phyloP scores from a whole-genome alignment of 2,797 vertebrate species.

The Acanthornis magna region DNA sequence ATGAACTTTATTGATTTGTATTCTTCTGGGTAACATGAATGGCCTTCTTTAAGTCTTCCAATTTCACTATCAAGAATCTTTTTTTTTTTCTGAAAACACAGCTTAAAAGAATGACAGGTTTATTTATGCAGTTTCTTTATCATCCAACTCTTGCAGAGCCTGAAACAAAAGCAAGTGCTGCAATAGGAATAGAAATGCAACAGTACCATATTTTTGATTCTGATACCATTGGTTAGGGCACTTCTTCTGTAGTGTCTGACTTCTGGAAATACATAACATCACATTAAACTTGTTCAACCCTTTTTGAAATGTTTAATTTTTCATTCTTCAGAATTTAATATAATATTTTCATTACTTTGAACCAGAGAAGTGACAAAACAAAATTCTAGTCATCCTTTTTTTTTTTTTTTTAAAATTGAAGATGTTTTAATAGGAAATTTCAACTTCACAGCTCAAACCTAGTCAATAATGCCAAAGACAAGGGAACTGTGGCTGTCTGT shows the following conservation, averaged over 20 bases:
- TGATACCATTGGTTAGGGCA: not conserved
- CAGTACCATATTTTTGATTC: not conserved
- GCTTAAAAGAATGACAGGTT: conserved; percentile 46
- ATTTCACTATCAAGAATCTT: conserved; percentile 66
- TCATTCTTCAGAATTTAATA: not conserved
- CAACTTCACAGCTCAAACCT: not conserved
- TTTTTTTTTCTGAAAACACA: conserved; percentile 51
- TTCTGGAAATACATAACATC: not conserved
- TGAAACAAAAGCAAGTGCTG: not conserved
- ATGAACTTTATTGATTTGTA: conserved; percentile 85
- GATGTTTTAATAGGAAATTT: not conserved
- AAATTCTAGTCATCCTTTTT: not conserved
- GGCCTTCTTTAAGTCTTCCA: conserved; percentile 70
- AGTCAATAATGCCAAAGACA: not conserved
- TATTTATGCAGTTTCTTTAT: conserved; percentile 56
- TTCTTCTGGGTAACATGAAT: conserved; percentile 65
- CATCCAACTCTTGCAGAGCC: not conserved
- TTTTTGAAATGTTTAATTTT: not conserved
- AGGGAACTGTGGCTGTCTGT: not conserved
- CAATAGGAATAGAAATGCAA: not conserved
- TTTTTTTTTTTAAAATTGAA: not conserved
- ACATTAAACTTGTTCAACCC: not conserved
- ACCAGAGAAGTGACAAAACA: not conserved
- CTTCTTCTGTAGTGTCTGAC: not conserved
- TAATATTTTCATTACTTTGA: not conserved